Conservation (phyloP, 1,140 invertebrate species). For the Antheraea mylitta region DNA sequence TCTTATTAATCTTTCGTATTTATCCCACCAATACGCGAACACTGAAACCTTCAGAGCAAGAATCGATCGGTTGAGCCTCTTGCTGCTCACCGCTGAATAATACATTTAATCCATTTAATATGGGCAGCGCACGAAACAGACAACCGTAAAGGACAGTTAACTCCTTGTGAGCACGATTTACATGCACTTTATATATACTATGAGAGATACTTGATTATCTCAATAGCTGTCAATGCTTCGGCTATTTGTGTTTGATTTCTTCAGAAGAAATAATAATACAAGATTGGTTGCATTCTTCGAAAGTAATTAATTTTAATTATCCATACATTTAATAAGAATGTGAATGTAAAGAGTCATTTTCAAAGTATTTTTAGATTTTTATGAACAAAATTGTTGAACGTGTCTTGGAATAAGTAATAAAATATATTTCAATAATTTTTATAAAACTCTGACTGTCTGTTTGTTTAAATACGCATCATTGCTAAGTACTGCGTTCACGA, state of each 20-base stretch:
- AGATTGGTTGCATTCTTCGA: background rate
- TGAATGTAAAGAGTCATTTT: too few species aligned
- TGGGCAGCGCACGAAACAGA: slow-evolving; percentile 25
- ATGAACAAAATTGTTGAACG: too few species aligned
- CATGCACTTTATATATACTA: slow-evolving; percentile 22
- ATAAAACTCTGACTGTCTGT: too few species aligned
- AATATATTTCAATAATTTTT: too few species aligned
- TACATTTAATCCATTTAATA: slow-evolving; percentile 68
- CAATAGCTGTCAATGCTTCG: slow-evolving; percentile 19
- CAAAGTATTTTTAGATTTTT: too few species aligned
- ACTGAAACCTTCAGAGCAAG: background rate
- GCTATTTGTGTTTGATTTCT: background rate
- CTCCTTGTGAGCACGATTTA: slow-evolving; percentile 26
- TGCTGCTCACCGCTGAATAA: slow-evolving; percentile 51
- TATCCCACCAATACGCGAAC: background rate
- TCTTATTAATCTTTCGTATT: too few species aligned
- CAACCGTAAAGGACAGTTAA: slow-evolving; percentile 29
- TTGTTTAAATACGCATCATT: too few species aligned
- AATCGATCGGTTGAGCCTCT: slow-evolving; percentile 20
- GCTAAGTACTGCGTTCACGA: too few species aligned
- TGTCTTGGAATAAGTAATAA: too few species aligned
- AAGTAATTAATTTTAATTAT: too few species aligned
- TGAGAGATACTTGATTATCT: slow-evolving; percentile 20
- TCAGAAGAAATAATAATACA: background rate
- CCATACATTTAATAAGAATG: background rate